Conservation (phyloP, 2,888 invertebrate genomes). For the Polia nebulosa region DNA sequence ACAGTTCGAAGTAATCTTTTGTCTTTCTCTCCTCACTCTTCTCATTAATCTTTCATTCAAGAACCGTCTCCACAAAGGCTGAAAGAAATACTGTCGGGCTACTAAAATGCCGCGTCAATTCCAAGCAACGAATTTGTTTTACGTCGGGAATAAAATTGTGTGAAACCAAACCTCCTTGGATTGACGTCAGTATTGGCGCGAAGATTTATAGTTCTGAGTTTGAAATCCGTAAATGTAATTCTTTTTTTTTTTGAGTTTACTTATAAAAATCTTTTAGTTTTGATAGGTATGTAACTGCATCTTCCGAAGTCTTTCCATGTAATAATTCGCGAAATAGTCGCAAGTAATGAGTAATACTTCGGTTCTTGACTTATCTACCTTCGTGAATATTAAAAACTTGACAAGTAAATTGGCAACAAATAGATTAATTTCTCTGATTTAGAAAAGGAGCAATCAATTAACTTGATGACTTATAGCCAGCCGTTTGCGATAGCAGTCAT, state of each 20-base stretch:
- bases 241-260: background rate
- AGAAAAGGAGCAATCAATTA: too few relatives aligned
- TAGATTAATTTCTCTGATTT: too few relatives aligned
- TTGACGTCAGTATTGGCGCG: constrained; percentile 21
- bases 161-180: constrained; percentile 36
- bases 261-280: too few relatives aligned
- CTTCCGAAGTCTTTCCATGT: too few relatives aligned
- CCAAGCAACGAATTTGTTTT: constrained; percentile 46
- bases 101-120: constrained; percentile 60
- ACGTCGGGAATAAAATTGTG: constrained; percentile 32
- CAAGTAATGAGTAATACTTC: too few relatives aligned
- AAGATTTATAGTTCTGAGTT: constrained; percentile 27
- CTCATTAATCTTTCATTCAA: constrained; percentile 78
- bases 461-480: too few relatives aligned
- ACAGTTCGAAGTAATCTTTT: constrained; percentile 48
- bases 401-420: too few relatives aligned
- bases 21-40: constrained; percentile 48
- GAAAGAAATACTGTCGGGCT: constrained; percentile 61
- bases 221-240: background rate
- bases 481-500: too few relatives aligned
- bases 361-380: too few relatives aligned
- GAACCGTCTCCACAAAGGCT: constrained; percentile 59
- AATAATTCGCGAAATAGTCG: too few relatives aligned
- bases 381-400: too few relatives aligned
- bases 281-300: too few relatives aligned